Evolutionary conservation across 2,113 vertebrate species (phyloP), one percentile per base, ranked within the genome.

Genomic region (Dasyprocta punctata): DNA sequence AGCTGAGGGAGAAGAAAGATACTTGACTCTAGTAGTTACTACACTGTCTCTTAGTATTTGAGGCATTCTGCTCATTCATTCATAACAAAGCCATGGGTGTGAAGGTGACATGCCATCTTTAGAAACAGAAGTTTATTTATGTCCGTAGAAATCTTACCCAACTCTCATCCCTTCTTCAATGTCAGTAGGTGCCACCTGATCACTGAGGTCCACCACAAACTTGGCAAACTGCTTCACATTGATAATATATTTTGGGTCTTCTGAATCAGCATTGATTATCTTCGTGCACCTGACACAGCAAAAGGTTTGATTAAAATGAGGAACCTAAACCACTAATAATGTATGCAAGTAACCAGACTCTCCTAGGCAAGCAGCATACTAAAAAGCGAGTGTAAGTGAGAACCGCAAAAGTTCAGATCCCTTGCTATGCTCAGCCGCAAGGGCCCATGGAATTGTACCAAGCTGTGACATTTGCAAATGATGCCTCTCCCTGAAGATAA

Each of bases 141-240:
- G 0, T 26, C 49, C 83, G 84, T 0, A 95, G 90, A 87, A 86
- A 94, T 88, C 99, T 99, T 97, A 99, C 99, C 99, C 99, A 78
- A 99, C 99, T 99, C 99, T 99, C 99, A 99, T 99, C 86, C 99
- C 99, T 98, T 99, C 99, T 98, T 99, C 99, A 41, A 99, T 99
- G 98, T 99, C 99, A 61, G 99, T 99, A 1, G 99, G 99, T 65
- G 99, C 99, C 92, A 99, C 99, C 97, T 99, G 99, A 98, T 99
- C 99, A 82, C 99, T 99, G 97, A 99, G 99, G 97, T 99, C 99
- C 98, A 99, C 99, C 99, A 99, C 99, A 54, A 99, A 99, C 98
- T 99, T 99, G 95, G 99, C 99, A 98, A 99, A 99, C 97, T 99
- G 99, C 97, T 99, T 99, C 91, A 99, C 99, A 19, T 99, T 99